A percentile compares a stretch with the other conserved stretches of the same genome.
These are phyloP conservation scores for Nemapogon koenigi DNA, from an alignment of 2,888 invertebrate genomes.

Conservation along the genomic window DNA sequence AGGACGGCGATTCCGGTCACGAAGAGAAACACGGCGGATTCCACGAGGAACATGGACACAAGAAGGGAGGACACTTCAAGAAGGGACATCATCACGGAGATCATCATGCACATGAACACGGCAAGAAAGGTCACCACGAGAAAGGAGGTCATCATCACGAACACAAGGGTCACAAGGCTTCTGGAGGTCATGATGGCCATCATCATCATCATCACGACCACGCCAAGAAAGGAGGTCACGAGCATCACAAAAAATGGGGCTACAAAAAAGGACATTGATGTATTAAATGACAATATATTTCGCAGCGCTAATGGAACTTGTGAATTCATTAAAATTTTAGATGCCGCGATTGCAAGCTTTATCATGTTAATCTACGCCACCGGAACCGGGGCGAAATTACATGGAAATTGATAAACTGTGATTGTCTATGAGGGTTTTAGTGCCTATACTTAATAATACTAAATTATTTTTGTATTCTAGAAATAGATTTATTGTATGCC, in stretches of 20 bases:
- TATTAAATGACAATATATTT: too few relatives aligned
- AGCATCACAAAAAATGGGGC: conserved; percentile 81
- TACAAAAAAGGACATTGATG: conserved; percentile 61
- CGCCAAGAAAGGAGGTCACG: conserved; percentile 81
- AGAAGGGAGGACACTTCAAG: conserved; percentile 82
- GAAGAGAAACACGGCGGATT: conserved; percentile 83
- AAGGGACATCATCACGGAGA: conserved; percentile 82
- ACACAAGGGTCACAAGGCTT: conserved; percentile 80
- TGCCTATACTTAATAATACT: too few relatives aligned
- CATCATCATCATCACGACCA: conserved; percentile 76
- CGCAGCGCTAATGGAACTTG: too few relatives aligned
- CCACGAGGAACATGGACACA: conserved; percentile 81
- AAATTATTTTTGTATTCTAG: too few relatives aligned
- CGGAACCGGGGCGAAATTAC: too few relatives aligned
- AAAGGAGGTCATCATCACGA: conserved; percentile 83
- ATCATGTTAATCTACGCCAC: too few relatives aligned
- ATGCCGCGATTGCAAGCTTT: too few relatives aligned
- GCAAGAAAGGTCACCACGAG: conserved; percentile 80
- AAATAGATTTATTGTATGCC: too few relatives aligned
- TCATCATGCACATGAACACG: conserved; percentile 78
- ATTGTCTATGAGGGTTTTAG: too few relatives aligned
- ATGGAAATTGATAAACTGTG: too few relatives aligned
- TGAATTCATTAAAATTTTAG: too few relatives aligned
- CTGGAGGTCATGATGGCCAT: conserved; percentile 79
- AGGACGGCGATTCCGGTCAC: conserved; percentile 81